A percentile compares a stretch with the other conserved stretches of the same genome.
Evolutionary conservation across 1,140 invertebrate genomes (phyloP).

Genomic region (Armadillidium nasatum): DNA sequence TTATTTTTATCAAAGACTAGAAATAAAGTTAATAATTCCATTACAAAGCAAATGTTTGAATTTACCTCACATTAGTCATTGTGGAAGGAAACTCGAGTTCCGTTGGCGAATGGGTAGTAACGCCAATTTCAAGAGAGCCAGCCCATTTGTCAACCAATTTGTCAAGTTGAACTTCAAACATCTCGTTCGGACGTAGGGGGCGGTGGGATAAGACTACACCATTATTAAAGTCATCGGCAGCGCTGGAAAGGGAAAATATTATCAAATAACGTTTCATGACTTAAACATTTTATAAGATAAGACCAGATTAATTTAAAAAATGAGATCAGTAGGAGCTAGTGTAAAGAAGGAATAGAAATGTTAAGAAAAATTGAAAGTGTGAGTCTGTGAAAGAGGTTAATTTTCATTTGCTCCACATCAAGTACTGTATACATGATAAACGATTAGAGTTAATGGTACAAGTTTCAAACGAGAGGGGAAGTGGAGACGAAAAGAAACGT

Average conservation of each 20-base stretch:
- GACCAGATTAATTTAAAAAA: too few species aligned
- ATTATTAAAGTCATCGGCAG: constrained; percentile 90
- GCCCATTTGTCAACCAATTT: constrained; percentile 89
- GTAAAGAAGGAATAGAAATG: too few species aligned
- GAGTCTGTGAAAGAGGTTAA: too few species aligned
- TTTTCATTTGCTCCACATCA: too few species aligned
- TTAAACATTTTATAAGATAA: too few species aligned
- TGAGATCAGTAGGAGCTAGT: too few species aligned
- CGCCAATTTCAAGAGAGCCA: constrained; percentile 82
- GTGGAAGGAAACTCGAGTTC: constrained; percentile 85
- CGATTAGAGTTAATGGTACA: too few species aligned
- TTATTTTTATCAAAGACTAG: background rate
- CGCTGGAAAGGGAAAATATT: constrained; percentile 56
- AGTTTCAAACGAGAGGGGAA: too few species aligned
- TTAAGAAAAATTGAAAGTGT: too few species aligned
- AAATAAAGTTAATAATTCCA: too few species aligned
- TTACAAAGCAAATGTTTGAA: background rate
- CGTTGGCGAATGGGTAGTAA: constrained; percentile 51
- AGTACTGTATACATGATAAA: too few species aligned
- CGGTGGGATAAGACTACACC: constrained; percentile 88
- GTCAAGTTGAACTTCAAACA: constrained; percentile 88
- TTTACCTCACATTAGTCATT: constrained; percentile 87
- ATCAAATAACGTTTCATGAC: background rate
- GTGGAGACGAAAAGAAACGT: too few species aligned
- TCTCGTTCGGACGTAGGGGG: constrained; percentile 72